Percentiles rank a stretch among this genome's conserved stretches.
Evolutionary conservation across 2,113 vertebrate genomes (phyloP).

Genomic region (Girardinichthys multiradiatus): DNA sequence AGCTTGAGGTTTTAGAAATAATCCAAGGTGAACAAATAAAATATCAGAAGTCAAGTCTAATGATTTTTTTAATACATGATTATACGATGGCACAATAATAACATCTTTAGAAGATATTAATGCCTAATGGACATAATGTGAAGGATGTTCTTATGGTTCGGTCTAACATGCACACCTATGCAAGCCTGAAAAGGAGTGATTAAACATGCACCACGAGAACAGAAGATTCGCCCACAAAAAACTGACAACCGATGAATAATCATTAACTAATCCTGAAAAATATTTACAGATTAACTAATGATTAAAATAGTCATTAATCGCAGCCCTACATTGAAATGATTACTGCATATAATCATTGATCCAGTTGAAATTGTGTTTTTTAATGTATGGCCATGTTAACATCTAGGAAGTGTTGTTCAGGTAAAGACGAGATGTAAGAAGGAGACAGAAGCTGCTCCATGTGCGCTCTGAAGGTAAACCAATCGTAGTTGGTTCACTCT

Average conservation of each 20-base stretch:
- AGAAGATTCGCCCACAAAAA: not conserved
- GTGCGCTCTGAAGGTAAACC: not conserved
- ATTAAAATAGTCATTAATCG: no score
- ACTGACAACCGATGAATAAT: not conserved
- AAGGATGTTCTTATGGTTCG: no score
- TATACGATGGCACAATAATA: not conserved
- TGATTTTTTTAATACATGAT: not conserved
- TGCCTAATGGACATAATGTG: no score
- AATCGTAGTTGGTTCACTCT: not conserved
- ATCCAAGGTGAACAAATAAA: not conserved
- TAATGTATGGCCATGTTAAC: no score
- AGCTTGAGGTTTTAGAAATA: slow-evolving; percentile 19
- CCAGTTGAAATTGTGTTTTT: not conserved
- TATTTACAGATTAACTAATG: not conserved
- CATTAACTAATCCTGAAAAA: not conserved
- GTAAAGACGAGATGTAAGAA: not conserved
- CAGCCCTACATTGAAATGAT: not conserved
- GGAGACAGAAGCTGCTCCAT: not conserved
- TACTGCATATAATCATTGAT: not conserved
- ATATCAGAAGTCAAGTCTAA: no score
- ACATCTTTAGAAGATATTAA: not conserved
- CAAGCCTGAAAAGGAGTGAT: not conserved
- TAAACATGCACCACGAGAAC: not conserved
- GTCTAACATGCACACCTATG: no score
- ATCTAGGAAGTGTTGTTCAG: not conserved